Evolutionary conservation across 2,888 invertebrate genomes (phyloP), one percentile per base, ranked within the genome.

Genomic region (Neoscelio sp.): DNA sequence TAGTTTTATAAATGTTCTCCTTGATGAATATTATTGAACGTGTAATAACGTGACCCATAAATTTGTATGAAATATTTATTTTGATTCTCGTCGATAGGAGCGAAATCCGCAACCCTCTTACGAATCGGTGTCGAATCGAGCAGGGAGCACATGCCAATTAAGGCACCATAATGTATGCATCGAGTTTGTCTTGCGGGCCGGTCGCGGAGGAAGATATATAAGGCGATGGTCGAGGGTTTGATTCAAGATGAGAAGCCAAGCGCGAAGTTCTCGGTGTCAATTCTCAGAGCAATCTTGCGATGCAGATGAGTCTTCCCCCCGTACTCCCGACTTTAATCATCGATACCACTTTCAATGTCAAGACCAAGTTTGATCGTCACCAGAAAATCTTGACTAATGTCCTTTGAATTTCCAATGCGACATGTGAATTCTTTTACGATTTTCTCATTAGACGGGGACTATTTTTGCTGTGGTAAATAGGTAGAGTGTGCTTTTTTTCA

Each of bases 251-350:
- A 85, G 85, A 77, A 84, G 82, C 81, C 70, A 35, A 83, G 73
- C 80, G 82, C 80, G 50, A 83, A 86, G 84, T 87, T 82, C 86
- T 83, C 82, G 80, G 86, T 87, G 89, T 88, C 90, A 90, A 90
- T 89, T 90, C 90, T 90, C 90, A 88, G 87, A 89, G 89, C 90
- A 90, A 90, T 90, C 90, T 90, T 82, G 86, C 84, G 85, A 90
- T 90, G 90, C 88, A 90, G 90, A 90, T 90, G 89, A 90, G 89
- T 64, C 75, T 62, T 71, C 78, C 52, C 58, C 80, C 77, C 48
- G 65, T 73, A n/a, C 70, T 71, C 64, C 33, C 54, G 81, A 64
- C 60, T 76, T 78, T 80, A 58, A 74, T 73, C 58, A 35, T 65
- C 52, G 13, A 62, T 52, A 7, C 48, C 35, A 44, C 60, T 56